Percentiles rank a stretch among this genome's conserved stretches.
phyloP scores from a whole-genome alignment of 2,113 vertebrate species.

The Nansenia antarctica region DNA sequence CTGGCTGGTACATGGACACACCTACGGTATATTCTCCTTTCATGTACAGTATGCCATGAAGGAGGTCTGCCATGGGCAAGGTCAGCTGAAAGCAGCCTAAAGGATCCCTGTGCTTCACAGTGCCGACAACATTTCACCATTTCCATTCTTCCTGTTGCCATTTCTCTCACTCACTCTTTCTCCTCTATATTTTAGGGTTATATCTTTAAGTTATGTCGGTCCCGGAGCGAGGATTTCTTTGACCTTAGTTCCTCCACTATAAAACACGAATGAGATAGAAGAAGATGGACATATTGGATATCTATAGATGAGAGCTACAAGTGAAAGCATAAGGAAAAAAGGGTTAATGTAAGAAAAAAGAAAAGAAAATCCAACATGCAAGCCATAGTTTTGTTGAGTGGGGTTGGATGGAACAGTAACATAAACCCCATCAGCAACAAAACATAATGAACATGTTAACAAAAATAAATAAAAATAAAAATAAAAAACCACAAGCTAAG shows the following conservation, averaged over 20 bases:
- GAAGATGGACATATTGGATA: constrained; percentile 1
- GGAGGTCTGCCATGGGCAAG: too few species aligned
- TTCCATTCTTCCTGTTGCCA: not conserved
- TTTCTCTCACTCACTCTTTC: not conserved
- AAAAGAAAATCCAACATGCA: constrained; percentile 84
- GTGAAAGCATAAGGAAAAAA: constrained; percentile 56
- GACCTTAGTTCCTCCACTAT: not conserved
- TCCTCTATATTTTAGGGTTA: not conserved
- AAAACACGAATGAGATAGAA: not conserved
- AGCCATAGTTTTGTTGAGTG: constrained; percentile 78
- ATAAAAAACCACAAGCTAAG: constrained; percentile 83
- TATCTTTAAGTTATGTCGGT: not conserved
- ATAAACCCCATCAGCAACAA: constrained; percentile 82
- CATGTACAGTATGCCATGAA: too few species aligned
- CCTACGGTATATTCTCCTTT: not conserved
- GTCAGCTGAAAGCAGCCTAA: too few species aligned
- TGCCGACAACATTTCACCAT: not conserved
- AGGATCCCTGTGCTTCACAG: not conserved
- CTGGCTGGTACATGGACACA: too few species aligned
- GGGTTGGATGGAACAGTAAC: constrained; percentile 76
- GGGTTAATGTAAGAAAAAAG: constrained; percentile 74
- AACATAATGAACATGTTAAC: constrained; percentile 69
- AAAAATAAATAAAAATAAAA: constrained; percentile 31
- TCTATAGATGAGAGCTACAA: constrained; percentile 62
- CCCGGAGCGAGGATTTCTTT: too few species aligned